These are phyloP conservation scores for Microcebus ravelobensis DNA, from an alignment of 2,113 vertebrate genomes.

Conservation along the genomic window DNA sequence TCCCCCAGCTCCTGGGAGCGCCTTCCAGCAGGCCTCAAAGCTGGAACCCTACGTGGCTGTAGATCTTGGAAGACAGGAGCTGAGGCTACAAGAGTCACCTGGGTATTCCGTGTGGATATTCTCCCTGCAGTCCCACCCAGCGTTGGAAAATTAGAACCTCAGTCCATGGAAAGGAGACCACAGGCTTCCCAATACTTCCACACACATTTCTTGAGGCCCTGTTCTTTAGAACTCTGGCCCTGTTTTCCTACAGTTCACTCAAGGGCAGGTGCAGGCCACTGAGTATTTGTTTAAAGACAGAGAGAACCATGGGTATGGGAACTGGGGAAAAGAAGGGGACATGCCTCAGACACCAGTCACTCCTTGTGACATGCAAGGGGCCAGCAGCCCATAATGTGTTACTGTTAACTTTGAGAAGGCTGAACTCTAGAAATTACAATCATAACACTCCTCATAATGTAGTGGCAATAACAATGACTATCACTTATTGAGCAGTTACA, in stretches of 20 bases:
- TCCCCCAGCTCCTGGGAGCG: not conserved
- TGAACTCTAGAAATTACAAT: constrained; percentile 8
- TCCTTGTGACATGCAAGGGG: not conserved
- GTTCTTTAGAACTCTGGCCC: not conserved
- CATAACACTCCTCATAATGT: not conserved
- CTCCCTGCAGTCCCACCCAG: not conserved
- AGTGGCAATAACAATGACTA: not conserved
- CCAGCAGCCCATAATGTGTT: not conserved
- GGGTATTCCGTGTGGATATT: not conserved
- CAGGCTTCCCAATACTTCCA: not conserved
- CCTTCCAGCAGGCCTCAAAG: not conserved
- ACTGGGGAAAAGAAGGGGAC: not conserved
- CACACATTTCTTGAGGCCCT: not conserved
- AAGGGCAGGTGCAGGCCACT: not conserved
- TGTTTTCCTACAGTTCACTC: not conserved
- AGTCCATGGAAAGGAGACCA: not conserved
- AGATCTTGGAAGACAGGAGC: not conserved
- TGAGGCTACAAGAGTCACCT: not conserved
- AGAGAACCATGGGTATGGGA: not conserved
- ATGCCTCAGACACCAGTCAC: not conserved
- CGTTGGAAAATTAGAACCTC: not conserved
- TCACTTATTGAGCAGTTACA: not conserved
- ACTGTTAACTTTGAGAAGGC: not conserved
- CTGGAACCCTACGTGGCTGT: not conserved
- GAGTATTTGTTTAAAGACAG: not conserved